A percentile compares a stretch with the other conserved stretches of the same genome.
Evolutionary conservation across 2,888 invertebrate species (phyloP).

Genomic region (Strigamia crassipes): DNA sequence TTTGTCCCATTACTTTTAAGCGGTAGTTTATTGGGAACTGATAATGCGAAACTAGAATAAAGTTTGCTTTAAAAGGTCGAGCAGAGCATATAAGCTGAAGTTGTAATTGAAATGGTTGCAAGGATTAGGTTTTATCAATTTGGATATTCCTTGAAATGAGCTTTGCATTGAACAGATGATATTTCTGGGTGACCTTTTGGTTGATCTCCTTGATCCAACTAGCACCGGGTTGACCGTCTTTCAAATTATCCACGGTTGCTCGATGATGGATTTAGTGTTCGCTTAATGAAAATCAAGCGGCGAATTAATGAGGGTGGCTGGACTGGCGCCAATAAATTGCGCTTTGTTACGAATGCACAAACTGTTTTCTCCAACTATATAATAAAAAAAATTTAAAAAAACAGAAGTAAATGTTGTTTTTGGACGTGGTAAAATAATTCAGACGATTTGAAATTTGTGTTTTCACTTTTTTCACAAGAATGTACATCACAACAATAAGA

Average conservation of each 20-base stretch:
- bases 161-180: neutral
- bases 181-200: neutral
- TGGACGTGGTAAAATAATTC: no score
- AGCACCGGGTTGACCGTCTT: neutral
- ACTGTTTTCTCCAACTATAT: neutral
- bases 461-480: no score
- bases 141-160: neutral
- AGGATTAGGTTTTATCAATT: neutral
- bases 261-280: conserved; percentile 34
- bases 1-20: no score
- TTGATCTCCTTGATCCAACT: neutral
- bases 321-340: conserved; percentile 29
- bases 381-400: neutral
- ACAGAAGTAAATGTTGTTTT: no score
- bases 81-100: no score
- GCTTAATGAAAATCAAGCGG: conserved; percentile 36
- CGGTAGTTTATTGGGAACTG: no score
- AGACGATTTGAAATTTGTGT: no score
- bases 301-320: conserved; percentile 34
- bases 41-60: no score
- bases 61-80: no score
- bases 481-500: no score
- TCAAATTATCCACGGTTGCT: conserved; percentile 31
- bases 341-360: conserved; percentile 10
- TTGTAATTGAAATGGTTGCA: no score